A percentile compares a stretch with the other conserved stretches of the same genome.
phyloP scores from a whole-genome alignment of 2,888 invertebrate genomes.

The Clusia tigrina region DNA sequence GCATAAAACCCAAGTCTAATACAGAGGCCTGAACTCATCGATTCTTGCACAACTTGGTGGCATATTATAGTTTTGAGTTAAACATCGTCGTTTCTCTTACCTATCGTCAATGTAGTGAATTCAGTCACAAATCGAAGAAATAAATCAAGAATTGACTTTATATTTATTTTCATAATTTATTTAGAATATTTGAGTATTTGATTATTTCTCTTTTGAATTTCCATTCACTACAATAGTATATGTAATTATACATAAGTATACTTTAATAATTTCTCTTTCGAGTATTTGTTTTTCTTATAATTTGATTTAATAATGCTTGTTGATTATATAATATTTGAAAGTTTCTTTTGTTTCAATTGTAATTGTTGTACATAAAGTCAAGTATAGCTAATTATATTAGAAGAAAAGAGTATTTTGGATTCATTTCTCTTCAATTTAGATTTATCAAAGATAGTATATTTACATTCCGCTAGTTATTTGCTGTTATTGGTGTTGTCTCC shows the following conservation, averaged over 20 bases:
- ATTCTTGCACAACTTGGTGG: no score
- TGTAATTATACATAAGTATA: background rate
- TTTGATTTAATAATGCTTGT: constrained; percentile 23
- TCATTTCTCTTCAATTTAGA: background rate
- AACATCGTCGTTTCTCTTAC: no score
- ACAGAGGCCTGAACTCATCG: no score
- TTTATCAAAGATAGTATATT: background rate
- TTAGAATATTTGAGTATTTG: constrained; percentile 13
- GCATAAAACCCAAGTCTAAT: no score
- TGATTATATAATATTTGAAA: constrained; percentile 15
- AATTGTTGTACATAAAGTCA: constrained; percentile 5
- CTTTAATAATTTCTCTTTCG: background rate
- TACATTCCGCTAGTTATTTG: background rate
- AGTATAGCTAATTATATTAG: constrained; percentile 22
- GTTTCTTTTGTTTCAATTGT: constrained; percentile 4
- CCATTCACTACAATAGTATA: background rate
- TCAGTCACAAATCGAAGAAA: no score
- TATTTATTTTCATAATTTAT: constrained; percentile 10
- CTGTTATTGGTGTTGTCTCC: no score
- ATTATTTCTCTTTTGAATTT: constrained; percentile 11
- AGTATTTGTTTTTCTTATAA: constrained; percentile 16
- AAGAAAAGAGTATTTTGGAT: constrained; percentile 7
- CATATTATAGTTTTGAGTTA: no score
- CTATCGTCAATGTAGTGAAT: no score
- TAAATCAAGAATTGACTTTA: background rate